phyloP scores from a whole-genome alignment of 2,888 invertebrate species.

The Fragum sueziense region DNA sequence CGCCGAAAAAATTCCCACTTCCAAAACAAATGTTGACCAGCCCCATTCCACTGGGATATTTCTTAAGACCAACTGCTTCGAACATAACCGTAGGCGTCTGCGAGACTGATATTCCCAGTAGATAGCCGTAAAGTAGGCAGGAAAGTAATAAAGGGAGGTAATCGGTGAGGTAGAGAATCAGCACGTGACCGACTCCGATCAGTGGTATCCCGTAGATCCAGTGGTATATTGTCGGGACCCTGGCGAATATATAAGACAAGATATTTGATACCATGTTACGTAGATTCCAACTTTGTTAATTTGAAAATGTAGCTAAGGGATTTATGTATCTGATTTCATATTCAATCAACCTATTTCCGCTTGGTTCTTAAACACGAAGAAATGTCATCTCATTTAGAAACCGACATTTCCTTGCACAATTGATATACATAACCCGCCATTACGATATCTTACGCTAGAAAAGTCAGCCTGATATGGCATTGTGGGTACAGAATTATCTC shows the following conservation, averaged over 20 bases:
- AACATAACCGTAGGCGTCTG: constrained; percentile 55
- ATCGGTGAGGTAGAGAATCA: constrained; percentile 42
- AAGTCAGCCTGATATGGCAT: no score
- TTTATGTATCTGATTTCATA: no score
- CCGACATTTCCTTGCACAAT: no score
- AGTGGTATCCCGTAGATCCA: constrained; percentile 52
- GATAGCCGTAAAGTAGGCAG: constrained; percentile 39
- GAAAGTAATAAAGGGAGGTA: constrained; percentile 49
- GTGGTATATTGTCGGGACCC: constrained; percentile 52
- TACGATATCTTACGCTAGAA: no score
- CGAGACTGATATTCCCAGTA: constrained; percentile 50
- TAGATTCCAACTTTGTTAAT: neutral
- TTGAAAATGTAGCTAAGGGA: neutral
- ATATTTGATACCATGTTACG: neutral
- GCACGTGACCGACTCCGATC: constrained; percentile 39
- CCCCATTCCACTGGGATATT: constrained; percentile 50
- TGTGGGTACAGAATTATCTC: no score
- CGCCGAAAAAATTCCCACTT: constrained; percentile 42
- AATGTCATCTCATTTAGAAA: no score
- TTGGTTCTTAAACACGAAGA: no score
- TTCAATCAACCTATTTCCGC: no score
- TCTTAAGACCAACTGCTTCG: constrained; percentile 48
- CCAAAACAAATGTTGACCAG: constrained; percentile 50
- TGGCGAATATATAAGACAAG: constrained; percentile 17
- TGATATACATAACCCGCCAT: no score